A percentile compares a stretch with the other conserved stretches of the same genome.
Evolutionary conservation across 2,888 invertebrate genomes (phyloP).

Genomic region (Microplitis manilae): DNA sequence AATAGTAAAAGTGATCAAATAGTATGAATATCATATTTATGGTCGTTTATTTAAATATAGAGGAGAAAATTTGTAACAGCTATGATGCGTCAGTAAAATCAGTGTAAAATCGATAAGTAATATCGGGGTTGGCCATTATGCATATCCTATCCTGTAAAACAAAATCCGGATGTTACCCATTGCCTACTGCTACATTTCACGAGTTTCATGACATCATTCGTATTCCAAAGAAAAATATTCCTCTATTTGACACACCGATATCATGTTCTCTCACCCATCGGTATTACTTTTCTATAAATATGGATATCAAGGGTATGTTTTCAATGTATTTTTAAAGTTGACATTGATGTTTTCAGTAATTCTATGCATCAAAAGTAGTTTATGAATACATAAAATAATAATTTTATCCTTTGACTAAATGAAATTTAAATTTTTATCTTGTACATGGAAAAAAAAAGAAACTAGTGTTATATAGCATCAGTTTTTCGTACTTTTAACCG

Average conservation of each 20-base stretch:
- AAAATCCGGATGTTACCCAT: background rate
- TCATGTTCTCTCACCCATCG: background rate
- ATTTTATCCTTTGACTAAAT: too few relatives aligned
- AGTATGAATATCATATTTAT: background rate
- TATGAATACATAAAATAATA: too few relatives aligned
- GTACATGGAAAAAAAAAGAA: too few relatives aligned
- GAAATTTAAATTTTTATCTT: too few relatives aligned
- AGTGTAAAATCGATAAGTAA: conserved; percentile 61
- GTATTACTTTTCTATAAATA: background rate
- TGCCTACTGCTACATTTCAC: conserved; percentile 4
- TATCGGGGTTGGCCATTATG: conserved; percentile 48
- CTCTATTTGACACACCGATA: conserved; percentile 20
- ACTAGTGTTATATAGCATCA: too few relatives aligned
- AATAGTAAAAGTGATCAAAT: background rate
- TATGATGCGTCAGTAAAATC: conserved; percentile 55
- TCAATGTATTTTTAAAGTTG: background rate
- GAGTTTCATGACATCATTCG: conserved; percentile 17
- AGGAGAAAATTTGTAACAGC: background rate
- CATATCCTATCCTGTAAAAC: conserved; percentile 11
- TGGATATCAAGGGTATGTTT: background rate
- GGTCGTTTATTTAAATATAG: background rate
- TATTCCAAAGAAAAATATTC: conserved; percentile 15
- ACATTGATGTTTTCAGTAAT: too few relatives aligned
- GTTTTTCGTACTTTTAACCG: too few relatives aligned
- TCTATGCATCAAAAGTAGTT: too few relatives aligned